These are phyloP conservation scores for Calcarius lapponicus DNA, from an alignment of 2,797 vertebrate species.

Conservation along the genomic window DNA sequence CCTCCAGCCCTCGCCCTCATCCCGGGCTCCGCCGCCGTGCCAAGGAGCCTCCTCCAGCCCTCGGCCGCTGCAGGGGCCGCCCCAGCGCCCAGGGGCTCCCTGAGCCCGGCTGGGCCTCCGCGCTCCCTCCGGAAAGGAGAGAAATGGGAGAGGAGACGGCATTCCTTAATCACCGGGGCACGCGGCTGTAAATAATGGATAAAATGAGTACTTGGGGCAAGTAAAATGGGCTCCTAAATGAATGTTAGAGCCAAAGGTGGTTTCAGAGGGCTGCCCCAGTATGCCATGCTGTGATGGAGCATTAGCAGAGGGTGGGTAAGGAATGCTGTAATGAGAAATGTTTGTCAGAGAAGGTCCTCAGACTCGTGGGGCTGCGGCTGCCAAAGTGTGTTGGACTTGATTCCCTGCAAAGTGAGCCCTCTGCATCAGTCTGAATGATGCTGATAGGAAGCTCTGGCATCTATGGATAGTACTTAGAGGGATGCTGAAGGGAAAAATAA, in stretches of 20 bases:
- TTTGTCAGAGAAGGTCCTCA: not conserved
- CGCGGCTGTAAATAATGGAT: not conserved
- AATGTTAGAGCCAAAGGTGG: not conserved
- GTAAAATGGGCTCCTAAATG: not conserved
- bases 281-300: not conserved
- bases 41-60: not conserved
- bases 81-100: no score
- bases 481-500: not conserved
- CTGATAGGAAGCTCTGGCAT: not conserved
- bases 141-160: not conserved
- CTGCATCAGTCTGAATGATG: rapidly evolving
- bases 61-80: rapidly evolving
- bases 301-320: rapidly evolving
- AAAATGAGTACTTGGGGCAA: not conserved
- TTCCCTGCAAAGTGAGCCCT: rapidly evolving
- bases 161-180: rapidly evolving
- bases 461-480: not conserved
- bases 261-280: not conserved
- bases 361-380: rapidly evolving
- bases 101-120: rapidly evolving
- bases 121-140: not conserved
- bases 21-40: rapidly evolving
- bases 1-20: rapidly evolving
- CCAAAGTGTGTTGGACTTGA: not conserved
- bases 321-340: not conserved